Evolutionary conservation across 2,888 invertebrate genomes (phyloP).

Genomic region (Scaptodrosophila latifasciaeformis): DNA sequence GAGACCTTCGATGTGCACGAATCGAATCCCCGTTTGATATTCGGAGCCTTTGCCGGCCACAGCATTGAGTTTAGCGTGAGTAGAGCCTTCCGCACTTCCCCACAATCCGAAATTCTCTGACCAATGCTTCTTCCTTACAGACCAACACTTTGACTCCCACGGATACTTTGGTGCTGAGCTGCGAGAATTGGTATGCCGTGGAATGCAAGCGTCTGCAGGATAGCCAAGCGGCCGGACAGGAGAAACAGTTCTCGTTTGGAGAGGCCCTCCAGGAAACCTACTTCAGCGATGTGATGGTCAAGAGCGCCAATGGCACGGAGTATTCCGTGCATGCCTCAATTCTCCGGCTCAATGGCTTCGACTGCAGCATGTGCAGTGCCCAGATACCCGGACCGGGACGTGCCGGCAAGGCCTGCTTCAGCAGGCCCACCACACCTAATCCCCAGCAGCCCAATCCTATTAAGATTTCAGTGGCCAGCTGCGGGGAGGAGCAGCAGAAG

Average conservation of each 20-base stretch:
- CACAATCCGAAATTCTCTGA: too few relatives aligned
- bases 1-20: constrained; percentile 80
- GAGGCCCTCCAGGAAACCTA: constrained; percentile 81
- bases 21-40: constrained; percentile 75
- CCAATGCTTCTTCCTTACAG: constrained; percentile 55
- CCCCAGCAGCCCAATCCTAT: too few relatives aligned
- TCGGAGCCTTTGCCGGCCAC: constrained; percentile 81
- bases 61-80: constrained; percentile 79
- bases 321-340: constrained; percentile 78
- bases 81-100: neutral
- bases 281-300: constrained; percentile 78
- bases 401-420: constrained; percentile 25
- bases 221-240: constrained; percentile 75
- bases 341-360: constrained; percentile 77
- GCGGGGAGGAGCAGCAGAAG: constrained; percentile 55
- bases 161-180: constrained; percentile 78
- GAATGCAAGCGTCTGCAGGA: constrained; percentile 79
- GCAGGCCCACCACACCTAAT: constrained; percentile 46
- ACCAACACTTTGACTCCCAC: constrained; percentile 76
- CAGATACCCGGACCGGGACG: constrained; percentile 6
- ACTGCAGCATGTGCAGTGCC: constrained; percentile 76
- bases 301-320: constrained; percentile 71
- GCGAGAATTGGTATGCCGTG: constrained; percentile 80
- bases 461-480: too few relatives aligned
- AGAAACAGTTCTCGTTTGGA: constrained; percentile 79